Evolutionary conservation across 2,797 vertebrate species (phyloP).

Genomic region (Cottoperca gobio): DNA sequence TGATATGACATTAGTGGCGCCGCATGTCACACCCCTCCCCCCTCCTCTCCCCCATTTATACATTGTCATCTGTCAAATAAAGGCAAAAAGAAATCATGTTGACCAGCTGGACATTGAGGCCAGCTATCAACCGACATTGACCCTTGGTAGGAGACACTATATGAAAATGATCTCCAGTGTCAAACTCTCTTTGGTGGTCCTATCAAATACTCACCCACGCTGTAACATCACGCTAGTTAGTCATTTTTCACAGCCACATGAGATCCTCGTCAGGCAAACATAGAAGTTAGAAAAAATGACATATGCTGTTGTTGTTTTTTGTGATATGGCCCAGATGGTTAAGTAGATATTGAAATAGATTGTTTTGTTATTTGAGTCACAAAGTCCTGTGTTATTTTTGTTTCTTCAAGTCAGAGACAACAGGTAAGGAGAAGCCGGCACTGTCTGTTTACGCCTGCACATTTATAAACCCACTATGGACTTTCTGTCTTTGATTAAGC

Average conservation of each 20-base stretch:
- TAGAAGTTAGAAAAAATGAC: not conserved
- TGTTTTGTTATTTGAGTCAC: constrained; percentile 13
- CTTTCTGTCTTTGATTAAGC: constrained; percentile 68
- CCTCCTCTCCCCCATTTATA: too few relatives aligned
- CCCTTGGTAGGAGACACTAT: not conserved
- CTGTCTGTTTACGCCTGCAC: constrained; percentile 61
- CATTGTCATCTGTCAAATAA: too few relatives aligned
- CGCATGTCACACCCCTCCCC: too few relatives aligned
- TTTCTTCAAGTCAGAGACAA: constrained; percentile 40
- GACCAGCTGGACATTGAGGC: not conserved
- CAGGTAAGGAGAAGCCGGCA: constrained; percentile 37
- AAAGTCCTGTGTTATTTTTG: constrained; percentile 23
- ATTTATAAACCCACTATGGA: constrained; percentile 56
- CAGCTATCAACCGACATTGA: not conserved
- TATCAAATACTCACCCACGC: constrained; percentile 1
- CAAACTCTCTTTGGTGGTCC: constrained; percentile 10
- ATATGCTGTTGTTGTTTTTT: not conserved
- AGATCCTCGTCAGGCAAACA: not conserved
- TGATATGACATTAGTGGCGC: not conserved
- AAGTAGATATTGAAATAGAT: constrained; percentile 26
- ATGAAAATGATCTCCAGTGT: not conserved
- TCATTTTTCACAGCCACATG: not conserved
- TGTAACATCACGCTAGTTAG: not conserved
- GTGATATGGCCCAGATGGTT: not conserved
- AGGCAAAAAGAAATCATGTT: not conserved